Conservation (phyloP, 2,113 vertebrate species). For the Pseudopodoces humilis region DNA sequence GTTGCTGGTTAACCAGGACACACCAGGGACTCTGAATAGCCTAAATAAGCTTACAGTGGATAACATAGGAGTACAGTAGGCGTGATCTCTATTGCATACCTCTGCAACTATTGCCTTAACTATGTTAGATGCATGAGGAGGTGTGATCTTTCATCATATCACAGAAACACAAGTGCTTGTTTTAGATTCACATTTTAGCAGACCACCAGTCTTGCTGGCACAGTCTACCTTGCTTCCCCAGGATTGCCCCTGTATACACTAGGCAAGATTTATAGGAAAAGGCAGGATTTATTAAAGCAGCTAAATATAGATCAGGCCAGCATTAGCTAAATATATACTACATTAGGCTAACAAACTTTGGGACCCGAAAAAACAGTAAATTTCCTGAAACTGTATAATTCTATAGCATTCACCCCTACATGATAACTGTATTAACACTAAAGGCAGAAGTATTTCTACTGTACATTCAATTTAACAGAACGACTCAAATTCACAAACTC, state of each 20-base stretch:
- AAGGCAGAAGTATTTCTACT: background rate
- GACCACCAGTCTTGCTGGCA: background rate
- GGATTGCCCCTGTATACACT: background rate
- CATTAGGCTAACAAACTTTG: background rate
- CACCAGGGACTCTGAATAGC: background rate
- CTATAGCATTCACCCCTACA: background rate
- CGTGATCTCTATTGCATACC: background rate
- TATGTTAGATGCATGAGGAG: background rate
- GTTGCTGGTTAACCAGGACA: background rate
- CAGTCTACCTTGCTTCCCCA: background rate
- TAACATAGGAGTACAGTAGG: background rate
- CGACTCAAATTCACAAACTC: background rate
- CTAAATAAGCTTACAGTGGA: conserved; percentile 13
- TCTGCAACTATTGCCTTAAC: background rate
- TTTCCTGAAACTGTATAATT: background rate
- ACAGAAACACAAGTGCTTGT: background rate
- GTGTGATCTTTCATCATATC: background rate
- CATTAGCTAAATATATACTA: background rate
- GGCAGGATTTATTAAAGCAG: background rate
- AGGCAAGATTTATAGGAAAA: background rate
- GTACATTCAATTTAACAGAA: background rate
- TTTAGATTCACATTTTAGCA: background rate
- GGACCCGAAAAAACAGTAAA: background rate
- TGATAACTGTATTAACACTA: background rate
- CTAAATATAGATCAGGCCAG: background rate